These are phyloP conservation scores for Endotricha flammealis DNA, from an alignment of 2,888 invertebrate species.

Conservation along the genomic window DNA sequence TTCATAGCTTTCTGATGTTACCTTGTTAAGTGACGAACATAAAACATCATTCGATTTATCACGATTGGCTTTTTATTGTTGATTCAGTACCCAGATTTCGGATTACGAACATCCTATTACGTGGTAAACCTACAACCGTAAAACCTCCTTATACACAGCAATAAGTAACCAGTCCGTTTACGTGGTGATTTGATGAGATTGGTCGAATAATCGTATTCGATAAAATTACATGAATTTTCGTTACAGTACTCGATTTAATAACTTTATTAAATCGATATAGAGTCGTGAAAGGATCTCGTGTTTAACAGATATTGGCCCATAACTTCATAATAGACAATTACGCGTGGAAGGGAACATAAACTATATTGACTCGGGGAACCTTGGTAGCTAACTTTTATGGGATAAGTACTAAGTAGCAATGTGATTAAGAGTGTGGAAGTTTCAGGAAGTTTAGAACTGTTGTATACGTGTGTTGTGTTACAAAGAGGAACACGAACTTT, in stretches of 20 bases:
- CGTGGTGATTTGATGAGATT: conserved; percentile 38
- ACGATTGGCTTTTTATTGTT: no score
- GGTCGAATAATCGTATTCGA: conserved; percentile 26
- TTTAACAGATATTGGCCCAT: background rate
- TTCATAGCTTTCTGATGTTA: no score
- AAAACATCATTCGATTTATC: no score
- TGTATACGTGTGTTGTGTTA: no score
- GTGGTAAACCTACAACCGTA: conserved; percentile 8
- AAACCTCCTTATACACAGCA: no score
- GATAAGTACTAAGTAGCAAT: no score
- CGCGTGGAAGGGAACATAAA: background rate
- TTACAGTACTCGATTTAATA: conserved; percentile 9
- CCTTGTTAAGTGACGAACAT: no score
- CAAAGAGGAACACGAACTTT: no score
- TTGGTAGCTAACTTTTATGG: background rate
- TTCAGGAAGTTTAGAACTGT: no score
- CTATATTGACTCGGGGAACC: background rate
- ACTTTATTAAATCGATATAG: conserved; percentile 12
- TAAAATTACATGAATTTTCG: conserved; percentile 13
- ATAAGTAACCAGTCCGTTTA: conserved; percentile 35
- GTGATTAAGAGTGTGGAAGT: no score
- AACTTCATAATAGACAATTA: background rate
- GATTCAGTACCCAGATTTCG: no score
- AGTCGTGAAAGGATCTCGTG: conserved; percentile 3
- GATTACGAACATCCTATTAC: background rate